Evolutionary conservation across 2,797 vertebrate genomes (phyloP), one percentile per base, ranked within the genome.

Genomic region (Salmo trutta): DNA sequence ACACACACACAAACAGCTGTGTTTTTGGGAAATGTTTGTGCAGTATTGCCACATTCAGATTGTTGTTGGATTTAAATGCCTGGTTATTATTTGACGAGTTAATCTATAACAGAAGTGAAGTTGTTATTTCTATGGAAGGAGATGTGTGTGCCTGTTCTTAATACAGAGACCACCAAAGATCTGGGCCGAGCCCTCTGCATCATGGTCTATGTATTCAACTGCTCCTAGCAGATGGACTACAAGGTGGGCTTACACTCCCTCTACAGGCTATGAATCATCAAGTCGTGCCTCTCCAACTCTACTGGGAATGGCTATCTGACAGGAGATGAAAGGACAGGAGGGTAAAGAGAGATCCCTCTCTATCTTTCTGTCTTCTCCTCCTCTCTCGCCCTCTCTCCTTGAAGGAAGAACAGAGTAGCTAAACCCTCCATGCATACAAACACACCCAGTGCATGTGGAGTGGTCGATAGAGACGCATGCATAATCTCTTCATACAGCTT

Each of bases 181-280:
- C 19, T 99, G 89, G 98, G 97, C 16, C 90, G 97, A 65, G 97
- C 97, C 0, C 93, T 99, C 5, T 97, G 98, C 75, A 91, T 97
- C 90, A 98, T 98, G 96, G 97, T 99, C 71, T 99, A 99, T 0
- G 97, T 98, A 29, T 99, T 98, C 77, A 99, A 99, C 94, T 99
- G 98, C 91, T 99, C 97, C 0, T 97, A 99, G 90, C 98, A 99
- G 92, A 98, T 99, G 97, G 98, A 99, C 91, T 97, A 98, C 90
- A 97, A 99, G 97, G 97, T 98, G 27, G 10, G 59, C 21, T 62
- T 3, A 24, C 21, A 24, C 21, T 47, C 59, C 17, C 59, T 64
- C 24, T 64, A 4, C 51, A 53, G 70, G 2, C 36, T 29, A 16
- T 24, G 59, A 24, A 62, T 62, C 59, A 27, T 24, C 59, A 47